Evolutionary conservation across 2,797 vertebrate species (phyloP), one percentile per base, ranked within the genome.

Genomic region (Enoplosus armatus): DNA sequence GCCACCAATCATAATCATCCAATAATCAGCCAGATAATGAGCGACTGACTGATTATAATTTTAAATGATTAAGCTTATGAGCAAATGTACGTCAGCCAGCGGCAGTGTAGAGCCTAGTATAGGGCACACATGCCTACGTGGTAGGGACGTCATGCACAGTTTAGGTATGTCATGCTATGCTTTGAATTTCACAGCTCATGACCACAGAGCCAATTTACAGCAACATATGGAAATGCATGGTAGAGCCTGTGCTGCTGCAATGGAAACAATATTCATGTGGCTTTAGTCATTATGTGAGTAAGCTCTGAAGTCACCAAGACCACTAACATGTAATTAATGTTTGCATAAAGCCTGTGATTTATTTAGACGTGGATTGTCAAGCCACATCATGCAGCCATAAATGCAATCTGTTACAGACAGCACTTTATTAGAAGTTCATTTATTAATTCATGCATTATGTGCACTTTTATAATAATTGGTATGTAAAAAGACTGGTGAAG

Each of bases 101-200:
- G 26, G n/a, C 24, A 41, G 59, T 9, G 3, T 24, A 11, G 37
- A 63, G 45, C 45, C 33, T n/a, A 16, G 6, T 33, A 10, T 24
- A 9, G 31, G 11, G 27, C 43, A 26, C 15, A 51, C 62, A 56
- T 72, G 41, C 9, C 24, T n/a, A 43, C 41, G 35, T 22, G 3
- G 7, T 4, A 2, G 1, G 2, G 16, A 29, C 33, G 27, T 69
- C 60, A 77, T 55, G 8, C 10, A 10, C 6, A 29, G 43, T 53
- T 58, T 20, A 12, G 35, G 58, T 6, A 27, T 31, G 31, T 37
- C 31, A 29, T 18, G 51, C 55, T 50, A 5, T 60, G 58, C 3
- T 84, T 65, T 75, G 41, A 74, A 53, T 77, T 69, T 88, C 45
- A 63, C 55, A 60, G 58, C 61, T 72, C 24, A 47, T 79, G 35